These are phyloP conservation scores for Gephyroberyx darwinii DNA, from an alignment of 2,797 vertebrate genomes.

Conservation along the genomic window DNA sequence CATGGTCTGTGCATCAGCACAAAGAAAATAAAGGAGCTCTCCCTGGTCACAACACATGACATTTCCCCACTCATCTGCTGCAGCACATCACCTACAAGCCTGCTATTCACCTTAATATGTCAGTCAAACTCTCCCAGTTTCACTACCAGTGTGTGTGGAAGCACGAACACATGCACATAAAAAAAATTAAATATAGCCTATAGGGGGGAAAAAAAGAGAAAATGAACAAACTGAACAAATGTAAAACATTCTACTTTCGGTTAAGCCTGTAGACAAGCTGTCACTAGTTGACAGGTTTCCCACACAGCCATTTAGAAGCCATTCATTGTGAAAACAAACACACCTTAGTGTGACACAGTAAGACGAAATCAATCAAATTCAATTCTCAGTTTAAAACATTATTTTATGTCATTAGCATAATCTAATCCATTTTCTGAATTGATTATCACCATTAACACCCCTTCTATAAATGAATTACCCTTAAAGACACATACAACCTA, in stretches of 20 bases:
- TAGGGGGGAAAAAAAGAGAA: neutral
- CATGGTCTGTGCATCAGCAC: neutral
- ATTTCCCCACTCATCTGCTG: neutral
- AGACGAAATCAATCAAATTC: constrained; percentile 9
- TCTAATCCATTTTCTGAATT: constrained; percentile 35
- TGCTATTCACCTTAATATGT: constrained; percentile 30
- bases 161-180: constrained; percentile 6
- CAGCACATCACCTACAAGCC: constrained; percentile 8
- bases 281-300: constrained; percentile 10
- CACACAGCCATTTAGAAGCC: constrained; percentile 13
- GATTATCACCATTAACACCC: constrained; percentile 37
- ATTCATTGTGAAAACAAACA: constrained; percentile 22
- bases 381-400: constrained; percentile 27
- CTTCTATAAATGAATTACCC: neutral
- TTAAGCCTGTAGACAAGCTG: constrained; percentile 21
- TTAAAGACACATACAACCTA: constrained; percentile 8
- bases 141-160: constrained; percentile 7
- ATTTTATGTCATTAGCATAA: constrained; percentile 41
- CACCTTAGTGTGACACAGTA: constrained; percentile 19
- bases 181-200: constrained; percentile 15
- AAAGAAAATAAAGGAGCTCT: constrained; percentile 19
- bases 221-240: neutral
- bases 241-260: constrained; percentile 4
- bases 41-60: constrained; percentile 20
- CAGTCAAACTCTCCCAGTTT: constrained; percentile 31